A percentile compares a stretch with the other conserved stretches of the same genome.
phyloP scores from a whole-genome alignment of 2,797 vertebrate species.

The Fringilla coelebs region DNA sequence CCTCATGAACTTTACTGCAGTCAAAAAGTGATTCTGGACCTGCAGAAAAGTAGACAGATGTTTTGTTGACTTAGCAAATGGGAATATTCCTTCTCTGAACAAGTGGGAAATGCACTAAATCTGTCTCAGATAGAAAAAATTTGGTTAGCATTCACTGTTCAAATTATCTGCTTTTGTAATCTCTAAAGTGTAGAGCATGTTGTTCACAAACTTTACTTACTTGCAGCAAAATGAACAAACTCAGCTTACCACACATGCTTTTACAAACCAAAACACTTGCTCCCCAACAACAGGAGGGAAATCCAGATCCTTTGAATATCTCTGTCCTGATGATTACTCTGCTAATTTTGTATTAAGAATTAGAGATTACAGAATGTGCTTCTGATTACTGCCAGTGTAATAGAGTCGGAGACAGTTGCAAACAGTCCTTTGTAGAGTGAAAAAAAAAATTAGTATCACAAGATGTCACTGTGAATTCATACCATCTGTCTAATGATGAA shows the following conservation, averaged over 20 bases:
- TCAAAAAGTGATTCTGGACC: not conserved
- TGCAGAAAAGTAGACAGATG: not conserved
- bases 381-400: not conserved
- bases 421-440: not conserved
- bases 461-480: not conserved
- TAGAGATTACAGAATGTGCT: not conserved
- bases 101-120: not conserved
- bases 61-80: not conserved
- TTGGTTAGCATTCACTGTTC: not conserved
- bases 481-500: conserved; percentile 22
- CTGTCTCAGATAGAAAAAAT: not conserved
- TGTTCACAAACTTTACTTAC: not conserved
- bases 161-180: not conserved
- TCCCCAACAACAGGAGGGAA: not conserved
- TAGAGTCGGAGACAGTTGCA: not conserved
- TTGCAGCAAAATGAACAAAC: not conserved
- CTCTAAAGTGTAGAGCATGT: not conserved
- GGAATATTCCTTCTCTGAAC: not conserved
- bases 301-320: not conserved
- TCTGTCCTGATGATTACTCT: not conserved
- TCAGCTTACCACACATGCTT: not conserved
- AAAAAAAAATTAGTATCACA: not conserved
- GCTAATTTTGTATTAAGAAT: not conserved
- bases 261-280: not conserved
- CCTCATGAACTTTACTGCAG: not conserved